Base-by-base conservation (phyloP, 2,888 invertebrate genomes). In the Melolontha melolontha region DNA sequence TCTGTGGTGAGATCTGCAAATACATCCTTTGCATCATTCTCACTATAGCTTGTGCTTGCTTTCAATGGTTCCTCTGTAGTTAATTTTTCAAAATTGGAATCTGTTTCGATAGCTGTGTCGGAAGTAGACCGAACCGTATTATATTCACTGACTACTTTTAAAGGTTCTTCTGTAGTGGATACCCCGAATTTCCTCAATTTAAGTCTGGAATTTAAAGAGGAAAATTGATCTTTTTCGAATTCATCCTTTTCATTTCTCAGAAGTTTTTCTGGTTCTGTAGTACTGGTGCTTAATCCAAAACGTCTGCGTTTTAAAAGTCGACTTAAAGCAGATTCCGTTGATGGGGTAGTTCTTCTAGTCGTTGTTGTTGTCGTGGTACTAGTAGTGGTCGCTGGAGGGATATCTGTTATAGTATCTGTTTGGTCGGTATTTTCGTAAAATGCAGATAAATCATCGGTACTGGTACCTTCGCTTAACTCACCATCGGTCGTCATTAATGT, bases 261-360 rank as follows among this genome's bases (percentile, higher is more conserved):
- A 11, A 2, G 11, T n/a, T 57, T 47, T 11, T 59, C 14, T 10
- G 42, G 41, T 22, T 40, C 27, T 10, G 66, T 41, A 12, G 27
- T 16, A 27, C 22, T 64, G 0, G 41, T 12, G 14, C 27, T 64
- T 27, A 51, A 64, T 14, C 52, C 64, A 42, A 64, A 52, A 29
- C 64, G 64, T 12, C 65, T 50, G 11, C 65, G 55, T 47, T 69
- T 65, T 27, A 57, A 47, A 5, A 69, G 44, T 27, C 29, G 66
- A 40, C 62, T 59, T 17, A 69, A 39, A 22, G 69, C 59, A 1
- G 69, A 69, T 34, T 69, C 65, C 8, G 65, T 65, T 5, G 69
- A 40, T 50, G 59, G n/a, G 12, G 27, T 44, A 16, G 41, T 40
- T 34, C 34, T 50, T 44, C 44, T 66, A 12, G 66, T 40, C 17